phyloP scores from a whole-genome alignment of 2,888 invertebrate species.

The Aphodius granarius region DNA sequence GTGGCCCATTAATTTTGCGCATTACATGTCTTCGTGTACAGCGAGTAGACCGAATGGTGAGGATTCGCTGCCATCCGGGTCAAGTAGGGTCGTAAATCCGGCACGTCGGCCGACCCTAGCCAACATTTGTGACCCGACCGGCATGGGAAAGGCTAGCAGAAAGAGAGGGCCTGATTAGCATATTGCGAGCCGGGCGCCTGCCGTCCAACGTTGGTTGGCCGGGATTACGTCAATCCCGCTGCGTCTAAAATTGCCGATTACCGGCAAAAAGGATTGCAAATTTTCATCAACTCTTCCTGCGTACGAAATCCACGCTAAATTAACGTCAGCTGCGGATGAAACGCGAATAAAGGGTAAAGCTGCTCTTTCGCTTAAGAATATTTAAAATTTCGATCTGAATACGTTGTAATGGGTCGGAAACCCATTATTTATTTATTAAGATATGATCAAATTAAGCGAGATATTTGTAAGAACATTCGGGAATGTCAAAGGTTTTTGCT shows the following conservation, averaged over 20 bases:
- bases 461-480: too few species aligned
- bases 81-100: background rate
- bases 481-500: too few species aligned
- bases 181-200: background rate
- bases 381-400: background rate
- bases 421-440: too few species aligned
- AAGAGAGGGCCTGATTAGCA: background rate
- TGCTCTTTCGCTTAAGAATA: background rate
- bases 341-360: background rate
- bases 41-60: background rate
- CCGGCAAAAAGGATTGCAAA: slow-evolving; percentile 2
- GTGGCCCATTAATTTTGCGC: background rate
- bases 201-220: background rate
- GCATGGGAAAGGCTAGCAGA: background rate
- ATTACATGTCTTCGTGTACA: background rate
- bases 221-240: slow-evolving; percentile 3
- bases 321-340: background rate
- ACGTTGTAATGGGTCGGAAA: too few species aligned
- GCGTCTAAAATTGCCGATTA: background rate
- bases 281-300: slow-evolving; percentile 4
- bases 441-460: too few species aligned
- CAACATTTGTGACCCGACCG: background rate
- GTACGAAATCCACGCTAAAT: background rate
- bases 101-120: background rate
- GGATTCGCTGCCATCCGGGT: background rate